These are phyloP conservation scores for Dufourea novaeangliae DNA, from an alignment of 1,140 invertebrate genomes.

Conservation along the genomic window DNA sequence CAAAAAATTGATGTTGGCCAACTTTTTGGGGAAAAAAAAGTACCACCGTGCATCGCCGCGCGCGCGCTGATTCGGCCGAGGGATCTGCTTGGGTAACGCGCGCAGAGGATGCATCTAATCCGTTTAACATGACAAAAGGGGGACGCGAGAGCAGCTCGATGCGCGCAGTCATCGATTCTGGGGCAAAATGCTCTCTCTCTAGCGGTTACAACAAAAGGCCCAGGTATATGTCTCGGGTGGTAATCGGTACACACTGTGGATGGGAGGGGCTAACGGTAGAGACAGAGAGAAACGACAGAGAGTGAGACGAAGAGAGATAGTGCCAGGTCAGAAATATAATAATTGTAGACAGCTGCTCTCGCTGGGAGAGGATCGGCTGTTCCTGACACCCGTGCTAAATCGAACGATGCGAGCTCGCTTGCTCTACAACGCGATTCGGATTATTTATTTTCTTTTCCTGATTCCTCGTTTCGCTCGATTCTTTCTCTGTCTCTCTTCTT, in stretches of 20 bases:
- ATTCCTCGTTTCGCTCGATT: constrained; percentile 22
- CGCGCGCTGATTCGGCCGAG: neutral
- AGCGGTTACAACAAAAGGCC: constrained; percentile 60
- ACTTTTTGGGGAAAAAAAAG: too few relatives aligned
- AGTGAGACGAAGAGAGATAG: constrained; percentile 25
- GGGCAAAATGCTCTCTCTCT: constrained; percentile 44
- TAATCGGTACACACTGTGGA: constrained; percentile 46
- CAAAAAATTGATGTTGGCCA: too few relatives aligned
- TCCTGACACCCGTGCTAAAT: constrained; percentile 63
- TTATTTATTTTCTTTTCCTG: constrained; percentile 49
- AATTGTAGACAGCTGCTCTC: constrained; percentile 65
- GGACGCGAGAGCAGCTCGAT: constrained; percentile 47
- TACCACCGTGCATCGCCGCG: neutral
- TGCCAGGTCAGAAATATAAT: constrained; percentile 62
- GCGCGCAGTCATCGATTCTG: constrained; percentile 60
- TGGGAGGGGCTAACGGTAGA: constrained; percentile 24
- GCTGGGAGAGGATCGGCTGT: constrained; percentile 56
- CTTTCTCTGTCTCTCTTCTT: constrained; percentile 6
- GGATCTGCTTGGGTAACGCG: neutral
- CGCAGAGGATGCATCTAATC: constrained; percentile 64
- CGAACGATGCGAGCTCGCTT: constrained; percentile 35
- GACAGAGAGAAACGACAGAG: neutral
- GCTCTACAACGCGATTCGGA: constrained; percentile 29
- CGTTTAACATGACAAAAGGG: constrained; percentile 65
- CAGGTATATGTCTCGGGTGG: constrained; percentile 61